Base-by-base conservation (phyloP, 1,140 invertebrate species). In the Heliconius hermathena region DNA sequence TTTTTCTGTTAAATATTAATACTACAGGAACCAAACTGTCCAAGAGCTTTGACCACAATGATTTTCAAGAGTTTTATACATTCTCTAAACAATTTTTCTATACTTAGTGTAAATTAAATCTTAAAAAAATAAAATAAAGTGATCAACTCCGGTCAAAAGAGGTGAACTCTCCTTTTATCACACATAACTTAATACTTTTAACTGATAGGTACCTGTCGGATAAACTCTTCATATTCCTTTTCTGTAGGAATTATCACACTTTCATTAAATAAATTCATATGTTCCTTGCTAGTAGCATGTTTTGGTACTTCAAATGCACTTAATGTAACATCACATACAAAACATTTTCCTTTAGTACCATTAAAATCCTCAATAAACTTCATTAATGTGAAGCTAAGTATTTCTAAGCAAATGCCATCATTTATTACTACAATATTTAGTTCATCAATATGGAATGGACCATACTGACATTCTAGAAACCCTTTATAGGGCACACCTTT, bases 191-290 rank as follows among this genome's bases (percentile, higher is more conserved):
- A 9, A 22, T 22, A 20, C 0, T 60, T 22, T 60, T n/a, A 26
- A n/a, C 8, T 60, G 8, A 83, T 79, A 52, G 49, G 81, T 82
- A 91, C 91, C 82, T 89, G 79, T 84, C 91, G 84, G 36, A 91
- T 80, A 77, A 88, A 89, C 73, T 88, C 86, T 8, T 79, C 66
- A 52, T 82, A 36, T 57, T 78, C 72, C 41, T 81, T 72, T 75
- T 33, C 8, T 8, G 75, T 38, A 54, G 49, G 9, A 36, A 73
- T 36, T 22, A 88, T 18, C 74, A 80, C 76, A 38, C 81, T 75
- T 46, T 75, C 79, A 2, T 83, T 36, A 29, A 88, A 77, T 16
- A 86, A 83, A 0, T 79, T 70, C n/a, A 77, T 88, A 81, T 92
- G 91, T 8, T 79, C 70, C 29, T 54, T 74, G 11, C 78, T 81